Conservation (phyloP, 2,797 vertebrate species). For the Erethizon dorsatum region DNA sequence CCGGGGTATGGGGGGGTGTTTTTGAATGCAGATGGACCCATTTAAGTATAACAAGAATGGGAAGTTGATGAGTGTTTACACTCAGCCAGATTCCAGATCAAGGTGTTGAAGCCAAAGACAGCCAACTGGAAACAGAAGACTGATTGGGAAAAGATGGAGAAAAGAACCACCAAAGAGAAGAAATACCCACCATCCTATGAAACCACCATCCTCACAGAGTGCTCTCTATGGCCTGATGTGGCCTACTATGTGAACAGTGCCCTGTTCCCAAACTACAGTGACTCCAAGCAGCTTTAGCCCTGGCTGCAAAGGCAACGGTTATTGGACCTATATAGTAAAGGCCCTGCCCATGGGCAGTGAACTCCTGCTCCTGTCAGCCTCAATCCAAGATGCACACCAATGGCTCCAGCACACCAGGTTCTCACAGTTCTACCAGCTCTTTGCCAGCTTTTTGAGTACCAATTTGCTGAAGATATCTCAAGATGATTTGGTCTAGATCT, state of each 20-base stretch:
- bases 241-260: slow-evolving; percentile 92
- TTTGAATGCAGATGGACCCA: background rate
- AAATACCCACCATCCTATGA: background rate
- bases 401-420: slow-evolving; percentile 96
- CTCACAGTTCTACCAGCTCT: slow-evolving; percentile 94
- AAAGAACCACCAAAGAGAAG: background rate
- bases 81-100: background rate
- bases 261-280: slow-evolving; percentile 94
- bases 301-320: slow-evolving; percentile 93
- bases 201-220: slow-evolving; percentile 88
- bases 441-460: slow-evolving; percentile 96
- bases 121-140: background rate
- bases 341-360: slow-evolving; percentile 91
- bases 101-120: background rate
- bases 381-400: slow-evolving; percentile 95
- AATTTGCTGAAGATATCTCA: background rate
- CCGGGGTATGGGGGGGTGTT: too few relatives aligned
- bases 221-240: slow-evolving; percentile 95
- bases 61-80: background rate
- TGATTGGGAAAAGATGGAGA: background rate
- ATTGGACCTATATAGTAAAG: slow-evolving; percentile 93
- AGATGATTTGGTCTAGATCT: background rate
- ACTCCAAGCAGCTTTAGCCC: slow-evolving; percentile 92
- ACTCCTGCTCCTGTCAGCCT: slow-evolving; percentile 93
- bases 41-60: background rate